A percentile compares a stretch with the other conserved stretches of the same genome.
Conservation (phyloP, 2,888 invertebrate species). For the Amorpha juglandis region DNA sequence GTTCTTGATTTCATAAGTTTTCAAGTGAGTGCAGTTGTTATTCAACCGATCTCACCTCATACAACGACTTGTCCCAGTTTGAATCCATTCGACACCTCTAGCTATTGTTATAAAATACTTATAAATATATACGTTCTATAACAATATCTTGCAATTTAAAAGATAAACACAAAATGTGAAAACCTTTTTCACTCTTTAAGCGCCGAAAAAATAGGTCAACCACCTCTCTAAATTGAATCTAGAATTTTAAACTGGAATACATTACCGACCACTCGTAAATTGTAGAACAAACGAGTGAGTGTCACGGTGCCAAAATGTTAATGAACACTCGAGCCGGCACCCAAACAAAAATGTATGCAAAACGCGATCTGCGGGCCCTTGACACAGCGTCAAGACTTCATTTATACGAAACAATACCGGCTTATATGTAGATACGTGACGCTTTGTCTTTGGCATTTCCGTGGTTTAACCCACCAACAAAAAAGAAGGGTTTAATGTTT, state of each 20-base stretch:
- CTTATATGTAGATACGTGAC: background rate
- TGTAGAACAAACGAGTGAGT: conserved; percentile 9
- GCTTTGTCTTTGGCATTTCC: background rate
- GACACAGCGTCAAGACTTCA: conserved; percentile 72
- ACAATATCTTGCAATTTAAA: too few species aligned
- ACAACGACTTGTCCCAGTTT: too few species aligned
- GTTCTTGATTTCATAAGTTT: too few species aligned
- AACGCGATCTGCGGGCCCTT: conserved; percentile 56
- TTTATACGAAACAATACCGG: conserved; percentile 63
- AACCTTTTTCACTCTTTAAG: background rate
- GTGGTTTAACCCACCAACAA: too few species aligned
- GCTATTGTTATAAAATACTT: too few species aligned
- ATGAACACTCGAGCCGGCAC: conserved; percentile 48
- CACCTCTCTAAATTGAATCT: conserved; percentile 28
- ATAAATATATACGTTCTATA: too few species aligned
- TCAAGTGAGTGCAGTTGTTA: too few species aligned
- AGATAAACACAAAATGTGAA: too few species aligned
- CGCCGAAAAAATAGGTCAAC: background rate
- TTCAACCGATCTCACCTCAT: too few species aligned
- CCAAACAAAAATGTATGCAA: conserved; percentile 67
- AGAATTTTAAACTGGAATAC: conserved; percentile 33
- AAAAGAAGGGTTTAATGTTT: too few species aligned
- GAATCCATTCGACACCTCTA: too few species aligned
- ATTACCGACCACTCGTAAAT: conserved; percentile 31
- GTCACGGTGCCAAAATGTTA: conserved; percentile 37